Evolutionary conservation across 2,797 vertebrate species (phyloP).

Genomic region (Petrocephalus schoutedeni): DNA sequence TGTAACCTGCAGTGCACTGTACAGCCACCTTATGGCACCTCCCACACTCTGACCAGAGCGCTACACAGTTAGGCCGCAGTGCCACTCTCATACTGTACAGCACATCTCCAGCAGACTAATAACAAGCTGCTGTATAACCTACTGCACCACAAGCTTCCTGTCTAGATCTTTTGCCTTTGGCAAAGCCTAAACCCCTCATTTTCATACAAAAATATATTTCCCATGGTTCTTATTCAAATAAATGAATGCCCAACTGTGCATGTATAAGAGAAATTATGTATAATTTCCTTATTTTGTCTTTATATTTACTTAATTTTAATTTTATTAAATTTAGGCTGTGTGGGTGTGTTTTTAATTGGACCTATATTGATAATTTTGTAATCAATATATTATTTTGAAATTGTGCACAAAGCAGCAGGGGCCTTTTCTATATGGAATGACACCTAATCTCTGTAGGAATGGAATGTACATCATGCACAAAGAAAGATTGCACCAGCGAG

Average conservation of each 20-base stretch:
- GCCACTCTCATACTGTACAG: not conserved
- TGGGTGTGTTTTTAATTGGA: not conserved
- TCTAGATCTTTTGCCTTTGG: not conserved
- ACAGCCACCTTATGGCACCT: not conserved
- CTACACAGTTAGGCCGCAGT: not conserved
- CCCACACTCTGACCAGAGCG: not conserved
- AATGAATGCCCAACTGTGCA: not conserved
- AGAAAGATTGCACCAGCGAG: slow-evolving; percentile 21
- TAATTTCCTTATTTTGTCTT: not conserved
- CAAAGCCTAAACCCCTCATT: not conserved
- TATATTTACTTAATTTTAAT: not conserved
- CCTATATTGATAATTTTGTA: not conserved
- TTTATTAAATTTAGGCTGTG: not conserved
- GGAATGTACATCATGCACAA: slow-evolving; percentile 27
- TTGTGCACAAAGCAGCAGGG: not conserved
- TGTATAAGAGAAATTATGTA: not conserved
- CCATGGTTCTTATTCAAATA: not conserved
- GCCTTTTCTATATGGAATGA: not conserved
- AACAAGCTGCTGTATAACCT: not conserved
- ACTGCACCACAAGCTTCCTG: not conserved
- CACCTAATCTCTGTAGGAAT: slow-evolving; percentile 30
- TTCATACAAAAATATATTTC: not conserved
- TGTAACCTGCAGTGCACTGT: too few relatives aligned
- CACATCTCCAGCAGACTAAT: not conserved
- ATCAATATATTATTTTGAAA: not conserved